Percentiles rank a stretch among this genome's conserved stretches.
phyloP scores from a whole-genome alignment of 2,888 invertebrate genomes.

The Xestia c-nigrum region DNA sequence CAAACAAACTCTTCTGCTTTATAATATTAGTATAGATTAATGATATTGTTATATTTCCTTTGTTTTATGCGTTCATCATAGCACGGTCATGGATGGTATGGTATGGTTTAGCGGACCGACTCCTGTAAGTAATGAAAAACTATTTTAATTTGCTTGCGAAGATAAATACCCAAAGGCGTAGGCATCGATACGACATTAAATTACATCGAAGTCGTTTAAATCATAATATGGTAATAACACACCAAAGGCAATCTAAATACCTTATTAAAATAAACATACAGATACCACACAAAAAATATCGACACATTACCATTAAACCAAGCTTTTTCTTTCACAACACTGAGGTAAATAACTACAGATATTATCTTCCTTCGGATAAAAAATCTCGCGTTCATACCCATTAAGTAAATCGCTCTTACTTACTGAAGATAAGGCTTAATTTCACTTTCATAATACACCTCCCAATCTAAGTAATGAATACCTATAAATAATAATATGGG shows the following conservation, averaged over 20 bases:
- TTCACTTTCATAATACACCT: conserved; percentile 64
- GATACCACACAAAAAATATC: conserved; percentile 17
- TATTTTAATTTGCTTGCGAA: too few relatives aligned
- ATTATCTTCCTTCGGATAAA: conserved; percentile 39
- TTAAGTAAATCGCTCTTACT: conserved; percentile 61
- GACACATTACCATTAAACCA: conserved; percentile 5
- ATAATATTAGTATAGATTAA: too few relatives aligned
- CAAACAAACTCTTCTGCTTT: too few relatives aligned
- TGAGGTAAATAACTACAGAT: conserved; percentile 35
- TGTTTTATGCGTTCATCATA: too few relatives aligned
- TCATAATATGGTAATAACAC: not conserved
- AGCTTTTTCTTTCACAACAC: conserved; percentile 27
- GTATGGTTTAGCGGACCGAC: too few relatives aligned
- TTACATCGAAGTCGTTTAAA: not conserved
- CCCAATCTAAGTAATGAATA: conserved; percentile 65
- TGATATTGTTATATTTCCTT: too few relatives aligned
- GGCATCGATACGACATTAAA: not conserved
- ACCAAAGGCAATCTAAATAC: conserved; percentile 13
- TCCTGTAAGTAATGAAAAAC: too few relatives aligned
- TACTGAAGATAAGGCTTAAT: conserved; percentile 49
- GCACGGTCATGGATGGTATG: too few relatives aligned
- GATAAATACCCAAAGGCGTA: too few relatives aligned
- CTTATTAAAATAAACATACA: conserved; percentile 28
- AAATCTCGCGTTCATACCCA: conserved; percentile 40
- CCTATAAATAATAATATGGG: conserved; percentile 63